Evolutionary conservation across 2,888 invertebrate species (phyloP).

Genomic region (Macrostomum cliftonense): DNA sequence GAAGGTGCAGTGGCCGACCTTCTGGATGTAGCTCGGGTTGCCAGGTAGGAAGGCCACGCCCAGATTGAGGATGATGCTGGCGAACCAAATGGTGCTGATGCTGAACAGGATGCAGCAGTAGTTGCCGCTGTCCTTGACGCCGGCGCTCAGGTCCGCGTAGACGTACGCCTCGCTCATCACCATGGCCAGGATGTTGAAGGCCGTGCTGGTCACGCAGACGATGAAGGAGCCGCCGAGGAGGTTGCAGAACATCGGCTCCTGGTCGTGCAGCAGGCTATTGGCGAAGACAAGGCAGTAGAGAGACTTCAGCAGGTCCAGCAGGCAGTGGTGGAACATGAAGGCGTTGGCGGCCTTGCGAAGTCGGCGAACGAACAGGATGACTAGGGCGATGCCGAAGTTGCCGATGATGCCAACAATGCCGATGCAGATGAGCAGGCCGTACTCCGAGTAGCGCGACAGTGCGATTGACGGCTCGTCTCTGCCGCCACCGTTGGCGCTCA

Average conservation of each 20-base stretch:
- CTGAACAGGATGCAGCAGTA: constrained; percentile 61
- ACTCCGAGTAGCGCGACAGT: constrained; percentile 13
- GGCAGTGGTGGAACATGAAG: constrained; percentile 29
- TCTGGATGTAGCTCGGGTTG: constrained; percentile 40
- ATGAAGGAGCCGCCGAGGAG: constrained; percentile 70
- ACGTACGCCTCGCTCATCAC: constrained; percentile 34
- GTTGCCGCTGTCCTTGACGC: constrained; percentile 19
- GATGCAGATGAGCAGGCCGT: constrained; percentile 19
- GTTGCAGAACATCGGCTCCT: constrained; percentile 44
- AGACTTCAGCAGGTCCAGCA: constrained; percentile 28
- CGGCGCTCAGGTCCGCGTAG: constrained; percentile 17
- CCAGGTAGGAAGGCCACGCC: constrained; percentile 43
- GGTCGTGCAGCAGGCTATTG: constrained; percentile 19
- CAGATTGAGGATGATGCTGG: constrained; percentile 68
- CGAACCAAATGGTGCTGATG: constrained; percentile 79
- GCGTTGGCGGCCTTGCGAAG: constrained; percentile 26
- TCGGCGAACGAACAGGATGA: constrained; percentile 17
- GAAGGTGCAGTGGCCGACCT: constrained; percentile 63
- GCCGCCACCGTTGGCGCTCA: no score
- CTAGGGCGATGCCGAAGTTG: constrained; percentile 19
- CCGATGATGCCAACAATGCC: constrained; percentile 23
- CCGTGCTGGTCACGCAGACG: constrained; percentile 66
- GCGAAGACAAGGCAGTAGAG: constrained; percentile 28
- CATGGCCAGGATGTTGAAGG: constrained; percentile 58
- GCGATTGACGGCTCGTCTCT: no score